Base-by-base conservation (phyloP, 2,888 invertebrate species). In the Xestoiulus laeticollis region DNA sequence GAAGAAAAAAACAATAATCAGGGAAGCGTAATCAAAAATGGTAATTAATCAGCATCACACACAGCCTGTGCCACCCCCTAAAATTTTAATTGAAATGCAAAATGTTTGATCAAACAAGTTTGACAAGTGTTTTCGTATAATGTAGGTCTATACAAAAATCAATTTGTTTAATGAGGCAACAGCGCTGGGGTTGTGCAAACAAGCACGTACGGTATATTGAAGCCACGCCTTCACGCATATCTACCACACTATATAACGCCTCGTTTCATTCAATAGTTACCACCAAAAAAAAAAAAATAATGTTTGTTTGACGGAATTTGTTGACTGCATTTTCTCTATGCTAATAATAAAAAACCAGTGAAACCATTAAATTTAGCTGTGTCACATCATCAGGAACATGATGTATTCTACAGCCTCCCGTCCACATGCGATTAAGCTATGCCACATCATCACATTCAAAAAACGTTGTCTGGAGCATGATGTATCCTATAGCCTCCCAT, bases 71-170 rank as follows among this genome's bases (percentile, higher is more conserved):
- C 53, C 53, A 53, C 53, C 53, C 53, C 53, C n/a, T 5, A 53
- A 53, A 53, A 53, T 53, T 53, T 53, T 53, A 53, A 53, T 53
- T 53, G 53, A 53, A 53, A 53, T 53, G 53, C n/a, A 53, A 53
- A 53, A 53, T 53, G 53, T 19, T 53, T 53, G 53, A 53, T 53
- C 53, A 53, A 53, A 53, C 53, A 53, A 53, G 53, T 19, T n/a
- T 53, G 53, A 53, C 53, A 53, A 53, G 53, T 53, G 53, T 53
- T 53, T 53, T 53, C 53, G 19, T 53, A 53, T 19, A 53, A 53
- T 53, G 53, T 53, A 53, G 53, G 53, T n/a, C 53, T 53, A 53
- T 19, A n/a, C 53, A 53, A 53, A 53, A 53, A 53, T 53, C 53
- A 53, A 53, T 53, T n/a, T 53, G 53, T 19, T 53, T 53, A 53